Base-by-base conservation (phyloP, 2,888 invertebrate species). In the Oscheius sp. region DNA sequence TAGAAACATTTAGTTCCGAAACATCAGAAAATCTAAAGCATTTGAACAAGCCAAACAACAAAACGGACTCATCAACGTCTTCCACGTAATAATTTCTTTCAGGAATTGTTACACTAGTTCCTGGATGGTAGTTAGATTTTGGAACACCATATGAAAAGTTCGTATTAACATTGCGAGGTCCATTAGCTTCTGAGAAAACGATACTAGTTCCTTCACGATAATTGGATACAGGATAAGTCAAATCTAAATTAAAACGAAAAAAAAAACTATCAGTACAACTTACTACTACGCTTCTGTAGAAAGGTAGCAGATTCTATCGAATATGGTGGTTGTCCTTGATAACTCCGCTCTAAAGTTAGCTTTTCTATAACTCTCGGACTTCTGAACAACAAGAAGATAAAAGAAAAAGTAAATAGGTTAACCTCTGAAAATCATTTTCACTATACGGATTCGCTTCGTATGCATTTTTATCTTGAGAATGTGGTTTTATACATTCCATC, bases 271-370 rank as follows among this genome's bases (percentile, higher is more conserved):
- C 20, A n/a, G 6, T n/a, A 9, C 8, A n/a, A n/a, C 20, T 17
- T 14, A 22, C n/a, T 1, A 33, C 14, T 32, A 6, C 54, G 32
- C 32, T 14, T 32, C 20, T n/a, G 33, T 9, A 54, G 33, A 33
- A 54, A 54, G 17, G 20, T 54, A 22, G 33, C 33, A 14, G 54
- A 9, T 17, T 54, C 54, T 6, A 54, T 36, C 0, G 54, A 54
- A 54, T 54, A 54, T 2, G 33, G 54, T 33, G n/a, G 17, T 8
- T 54, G 47, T 22, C 36, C n/a, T 17, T 50, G 50, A 3, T 54
- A 54, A 33, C 54, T 54, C 17, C 54, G 54, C 36, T 54, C 54
- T 20, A 54, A 22, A 9, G 54, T 54, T 14, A 54, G 32, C 36
- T 22, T 54, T 33, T 54, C 54, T 2, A 22, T 54, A 1, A 54